Conservation (phyloP, 2,113 vertebrate species). For the Rhinoptilus africanus region DNA sequence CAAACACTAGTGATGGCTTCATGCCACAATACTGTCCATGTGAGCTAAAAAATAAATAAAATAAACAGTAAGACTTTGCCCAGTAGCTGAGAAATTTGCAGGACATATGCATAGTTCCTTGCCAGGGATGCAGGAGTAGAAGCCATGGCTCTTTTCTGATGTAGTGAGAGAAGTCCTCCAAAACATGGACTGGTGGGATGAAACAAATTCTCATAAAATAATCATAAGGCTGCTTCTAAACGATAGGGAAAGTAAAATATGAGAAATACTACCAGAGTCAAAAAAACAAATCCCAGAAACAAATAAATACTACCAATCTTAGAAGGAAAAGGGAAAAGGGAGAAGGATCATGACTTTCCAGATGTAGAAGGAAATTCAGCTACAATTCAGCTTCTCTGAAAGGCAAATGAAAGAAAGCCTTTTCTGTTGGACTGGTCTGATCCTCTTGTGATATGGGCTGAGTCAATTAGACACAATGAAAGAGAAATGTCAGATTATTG, state of each 20-base stretch:
- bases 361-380: not conserved
- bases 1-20: not conserved
- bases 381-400: not conserved
- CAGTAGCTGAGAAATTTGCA: not conserved
- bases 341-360: not conserved
- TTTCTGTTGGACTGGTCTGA: not conserved
- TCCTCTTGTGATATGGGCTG: not conserved
- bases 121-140: not conserved
- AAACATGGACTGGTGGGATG: not conserved
- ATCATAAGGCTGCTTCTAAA: not conserved
- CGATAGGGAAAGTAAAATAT: not conserved
- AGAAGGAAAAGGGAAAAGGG: not conserved
- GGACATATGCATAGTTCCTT: not conserved
- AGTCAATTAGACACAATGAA: not conserved
- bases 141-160: not conserved
- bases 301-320: not conserved
- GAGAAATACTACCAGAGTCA: not conserved
- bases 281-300: not conserved
- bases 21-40: not conserved
- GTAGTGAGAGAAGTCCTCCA: not conserved
- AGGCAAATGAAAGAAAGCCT: not conserved
- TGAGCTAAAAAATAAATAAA: not conserved
- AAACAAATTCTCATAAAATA: not conserved
- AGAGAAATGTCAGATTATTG: not conserved
- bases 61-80: not conserved